These are phyloP conservation scores for Ips nitidus DNA, from an alignment of 1,140 invertebrate species.

Conservation along the genomic window DNA sequence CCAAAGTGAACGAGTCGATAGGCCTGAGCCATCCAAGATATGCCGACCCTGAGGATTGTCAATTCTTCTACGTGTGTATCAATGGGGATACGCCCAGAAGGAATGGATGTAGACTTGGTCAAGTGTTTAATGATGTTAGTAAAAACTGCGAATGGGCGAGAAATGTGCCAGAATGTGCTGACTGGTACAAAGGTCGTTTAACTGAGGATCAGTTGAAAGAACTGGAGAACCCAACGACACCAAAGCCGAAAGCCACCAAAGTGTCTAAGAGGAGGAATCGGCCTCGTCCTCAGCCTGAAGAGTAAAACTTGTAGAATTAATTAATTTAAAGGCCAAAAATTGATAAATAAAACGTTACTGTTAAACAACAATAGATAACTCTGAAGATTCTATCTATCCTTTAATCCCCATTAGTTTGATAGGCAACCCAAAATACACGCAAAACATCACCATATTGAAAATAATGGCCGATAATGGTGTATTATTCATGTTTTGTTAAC, in stretches of 20 bases:
- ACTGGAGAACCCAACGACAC: slow-evolving; percentile 72
- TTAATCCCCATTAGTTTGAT: too few species aligned
- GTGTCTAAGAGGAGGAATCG: slow-evolving; percentile 59
- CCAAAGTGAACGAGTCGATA: slow-evolving; percentile 70
- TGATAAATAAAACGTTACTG: too few species aligned
- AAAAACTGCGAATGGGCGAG: slow-evolving; percentile 86
- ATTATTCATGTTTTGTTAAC: background rate
- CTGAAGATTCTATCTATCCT: too few species aligned
- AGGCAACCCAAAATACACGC: too few species aligned
- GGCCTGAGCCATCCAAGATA: slow-evolving; percentile 81
- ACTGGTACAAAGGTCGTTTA: slow-evolving; percentile 83
- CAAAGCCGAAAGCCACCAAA: slow-evolving; percentile 59
- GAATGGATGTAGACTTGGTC: slow-evolving; percentile 85
- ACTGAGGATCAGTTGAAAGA: slow-evolving; percentile 78
- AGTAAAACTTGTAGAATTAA: background rate
- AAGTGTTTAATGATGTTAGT: slow-evolving; percentile 83
- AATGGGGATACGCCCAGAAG: slow-evolving; percentile 80
- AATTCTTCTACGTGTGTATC: slow-evolving; percentile 90
- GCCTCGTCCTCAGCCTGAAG: slow-evolving; percentile 34
- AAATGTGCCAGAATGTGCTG: slow-evolving; percentile 86
- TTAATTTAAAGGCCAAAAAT: too few species aligned
- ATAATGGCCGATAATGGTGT: too few species aligned
- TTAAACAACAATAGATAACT: too few species aligned
- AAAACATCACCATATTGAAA: too few species aligned
- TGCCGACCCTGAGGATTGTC: slow-evolving; percentile 85